These are phyloP conservation scores for Peromyscus polionotus DNA, from an alignment of 2,113 vertebrate genomes.

Conservation along the genomic window DNA sequence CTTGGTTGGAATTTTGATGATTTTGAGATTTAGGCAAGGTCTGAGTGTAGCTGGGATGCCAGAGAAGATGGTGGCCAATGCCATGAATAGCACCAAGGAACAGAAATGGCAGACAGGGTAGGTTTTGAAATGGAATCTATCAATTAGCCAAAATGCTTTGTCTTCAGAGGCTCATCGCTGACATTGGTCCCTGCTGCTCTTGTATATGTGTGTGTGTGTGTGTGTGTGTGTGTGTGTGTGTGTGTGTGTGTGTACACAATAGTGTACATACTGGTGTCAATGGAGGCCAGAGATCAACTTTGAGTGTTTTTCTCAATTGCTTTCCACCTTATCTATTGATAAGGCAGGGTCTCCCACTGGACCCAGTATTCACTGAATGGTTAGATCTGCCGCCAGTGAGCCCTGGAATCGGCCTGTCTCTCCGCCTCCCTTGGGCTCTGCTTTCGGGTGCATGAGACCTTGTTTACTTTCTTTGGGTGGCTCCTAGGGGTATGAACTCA, in stretches of 20 bases:
- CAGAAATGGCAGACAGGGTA: background rate
- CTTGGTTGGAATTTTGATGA: background rate
- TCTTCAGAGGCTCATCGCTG: background rate
- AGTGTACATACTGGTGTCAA: background rate
- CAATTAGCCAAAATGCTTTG: background rate
- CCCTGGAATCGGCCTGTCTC: background rate
- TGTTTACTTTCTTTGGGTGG: background rate
- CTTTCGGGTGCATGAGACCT: background rate
- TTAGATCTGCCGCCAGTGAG: too few species aligned
- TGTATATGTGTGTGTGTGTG: background rate
- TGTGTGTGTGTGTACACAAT: background rate
- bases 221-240: background rate
- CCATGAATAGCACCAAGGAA: background rate
- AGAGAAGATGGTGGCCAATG: background rate
- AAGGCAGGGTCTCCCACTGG: background rate
- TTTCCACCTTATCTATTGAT: background rate
- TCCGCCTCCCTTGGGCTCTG: background rate
- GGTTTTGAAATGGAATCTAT: background rate
- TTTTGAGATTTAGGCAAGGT: background rate
- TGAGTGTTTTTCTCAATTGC: background rate
- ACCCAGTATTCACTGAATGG: background rate
- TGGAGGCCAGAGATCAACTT: background rate
- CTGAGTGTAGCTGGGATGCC: background rate
- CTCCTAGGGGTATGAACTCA: background rate
- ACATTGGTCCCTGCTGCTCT: background rate